Evolutionary conservation across 2,113 vertebrate genomes (phyloP), one percentile per base, ranked within the genome.

Genomic region (Aegypius monachus): DNA sequence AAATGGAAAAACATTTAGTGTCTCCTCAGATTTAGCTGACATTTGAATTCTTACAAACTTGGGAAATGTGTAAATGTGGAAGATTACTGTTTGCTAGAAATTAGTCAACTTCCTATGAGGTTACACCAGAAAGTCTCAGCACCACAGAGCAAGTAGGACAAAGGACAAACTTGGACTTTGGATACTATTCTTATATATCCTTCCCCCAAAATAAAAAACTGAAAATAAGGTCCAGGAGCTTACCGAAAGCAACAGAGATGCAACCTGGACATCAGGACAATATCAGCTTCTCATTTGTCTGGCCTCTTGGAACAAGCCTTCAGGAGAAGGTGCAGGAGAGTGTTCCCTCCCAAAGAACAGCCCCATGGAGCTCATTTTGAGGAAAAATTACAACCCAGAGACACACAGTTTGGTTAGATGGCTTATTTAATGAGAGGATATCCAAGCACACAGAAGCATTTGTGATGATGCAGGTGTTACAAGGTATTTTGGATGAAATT

Each of bases 21-120:
- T 73, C 48, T 91, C 70, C 45, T 93, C 22, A 85, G 89, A 93
- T 79, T 91, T 87, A 77, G 25, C 31, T 86, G 80, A 91, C 52
- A 86, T 92, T 95, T 91, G 29, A 89, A 74, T 81, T 84, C 70
- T 68, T 83, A 81, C 31, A 88, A 86, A 84, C 48, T 80, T 82
- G 31, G 48, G 34, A 93, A 93, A 80, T 4, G 7, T 53, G 66
- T 61, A 90, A 94, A 85, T 66, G 26, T 13, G n/a, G 56, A 92
- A 66, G 36, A 77, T 80, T 53, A 32, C 21, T 26, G 16, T 77
- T 81, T 91, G 16, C 47, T 87, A 68, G 70, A 87, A 94, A 90
- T 34, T 34, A 81, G 20, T 66, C 59, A 40, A 11, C 34, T 56
- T 72, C 40, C 61, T 78, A 7, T 14, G 40, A 85, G 31, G 27